These are phyloP conservation scores for Seira ritae DNA, from an alignment of 2,888 invertebrate genomes.

Conservation along the genomic window DNA sequence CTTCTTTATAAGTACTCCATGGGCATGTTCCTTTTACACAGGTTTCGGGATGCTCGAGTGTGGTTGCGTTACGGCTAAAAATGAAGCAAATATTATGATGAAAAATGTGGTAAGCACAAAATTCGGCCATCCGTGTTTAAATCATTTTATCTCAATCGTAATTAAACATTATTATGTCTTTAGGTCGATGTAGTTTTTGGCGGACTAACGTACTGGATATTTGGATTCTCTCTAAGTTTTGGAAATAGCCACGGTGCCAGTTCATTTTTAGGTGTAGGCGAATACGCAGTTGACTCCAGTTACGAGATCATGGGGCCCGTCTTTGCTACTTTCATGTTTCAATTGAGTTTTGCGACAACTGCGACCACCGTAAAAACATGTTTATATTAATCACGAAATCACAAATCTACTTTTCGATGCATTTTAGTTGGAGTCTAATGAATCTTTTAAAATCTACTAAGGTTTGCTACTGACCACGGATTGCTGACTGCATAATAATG, in stretches of 20 bases:
- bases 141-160: background rate
- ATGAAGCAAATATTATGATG: slow-evolving; percentile 77
- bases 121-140: background rate
- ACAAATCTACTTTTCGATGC: slow-evolving; percentile 4
- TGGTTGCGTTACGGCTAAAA: slow-evolving; percentile 75
- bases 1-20: too few relatives aligned
- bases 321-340: slow-evolving; percentile 92
- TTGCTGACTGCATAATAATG: too few relatives aligned
- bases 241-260: slow-evolving; percentile 74
- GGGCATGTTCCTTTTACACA: too few relatives aligned
- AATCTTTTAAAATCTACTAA: too few relatives aligned
- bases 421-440: too few relatives aligned
- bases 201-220: slow-evolving; percentile 77
- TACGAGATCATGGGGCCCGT: slow-evolving; percentile 80
- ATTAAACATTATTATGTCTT: too few relatives aligned
- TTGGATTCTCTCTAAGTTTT: slow-evolving; percentile 74
- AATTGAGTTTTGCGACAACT: slow-evolving; percentile 91
- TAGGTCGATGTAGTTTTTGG: slow-evolving; percentile 75
- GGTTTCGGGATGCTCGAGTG: slow-evolving; percentile 76
- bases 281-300: slow-evolving; percentile 75
- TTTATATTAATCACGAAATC: slow-evolving; percentile 1
- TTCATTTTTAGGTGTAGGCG: slow-evolving; percentile 75
- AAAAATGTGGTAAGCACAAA: slow-evolving; percentile 75
- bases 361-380: slow-evolving; percentile 83
- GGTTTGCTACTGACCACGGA: too few relatives aligned